Conservation (phyloP, 2,113 vertebrate species). For the Thinocorus orbignyianus region DNA sequence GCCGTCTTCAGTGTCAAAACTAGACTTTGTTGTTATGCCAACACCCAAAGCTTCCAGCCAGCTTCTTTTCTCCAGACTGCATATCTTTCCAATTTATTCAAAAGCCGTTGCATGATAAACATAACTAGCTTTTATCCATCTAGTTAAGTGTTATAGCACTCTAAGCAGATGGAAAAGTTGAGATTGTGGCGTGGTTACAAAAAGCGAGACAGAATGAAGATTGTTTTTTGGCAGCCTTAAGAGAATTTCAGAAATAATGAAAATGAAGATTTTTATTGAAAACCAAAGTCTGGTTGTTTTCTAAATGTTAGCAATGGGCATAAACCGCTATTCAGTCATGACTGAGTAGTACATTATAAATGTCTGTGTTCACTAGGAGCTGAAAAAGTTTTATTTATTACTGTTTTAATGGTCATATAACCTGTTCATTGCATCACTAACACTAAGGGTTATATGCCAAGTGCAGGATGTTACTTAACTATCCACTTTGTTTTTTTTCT, state of each 20-base stretch:
- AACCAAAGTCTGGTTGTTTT: neutral
- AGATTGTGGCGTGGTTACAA: neutral
- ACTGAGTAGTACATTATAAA: neutral
- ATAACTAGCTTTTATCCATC: neutral
- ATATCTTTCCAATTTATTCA: neutral
- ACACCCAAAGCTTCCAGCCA: neutral
- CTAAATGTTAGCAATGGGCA: neutral
- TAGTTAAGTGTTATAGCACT: neutral
- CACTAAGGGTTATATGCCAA: neutral
- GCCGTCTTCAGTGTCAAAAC: neutral
- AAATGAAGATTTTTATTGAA: neutral
- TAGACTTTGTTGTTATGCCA: neutral
- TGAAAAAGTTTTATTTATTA: neutral
- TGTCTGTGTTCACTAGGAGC: neutral
- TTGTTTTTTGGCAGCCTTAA: neutral
- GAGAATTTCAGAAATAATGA: neutral
- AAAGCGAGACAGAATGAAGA: neutral
- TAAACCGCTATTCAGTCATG: neutral
- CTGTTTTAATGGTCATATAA: neutral
- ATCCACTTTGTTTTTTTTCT: neutral
- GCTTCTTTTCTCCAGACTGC: neutral
- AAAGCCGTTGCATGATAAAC: neutral
- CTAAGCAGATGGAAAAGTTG: neutral
- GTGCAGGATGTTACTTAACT: neutral
- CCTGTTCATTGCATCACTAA: neutral